phyloP scores from a whole-genome alignment of 2,797 vertebrate genomes.

The Bucorvus abyssinicus region DNA sequence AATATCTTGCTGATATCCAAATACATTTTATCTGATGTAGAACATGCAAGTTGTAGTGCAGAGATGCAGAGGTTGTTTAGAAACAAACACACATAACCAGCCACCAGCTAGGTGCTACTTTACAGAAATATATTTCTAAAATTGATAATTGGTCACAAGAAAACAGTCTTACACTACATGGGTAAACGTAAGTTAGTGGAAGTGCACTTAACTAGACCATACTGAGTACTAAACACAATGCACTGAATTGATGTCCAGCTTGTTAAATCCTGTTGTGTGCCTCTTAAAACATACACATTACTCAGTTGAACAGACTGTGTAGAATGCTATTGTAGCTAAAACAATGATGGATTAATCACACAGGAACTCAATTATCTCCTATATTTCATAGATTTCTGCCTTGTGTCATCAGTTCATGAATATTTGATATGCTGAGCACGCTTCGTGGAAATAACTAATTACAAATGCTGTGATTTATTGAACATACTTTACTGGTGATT shows the following conservation, averaged over 20 bases:
- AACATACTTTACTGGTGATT: conserved; percentile 68
- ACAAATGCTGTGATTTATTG: conserved; percentile 73
- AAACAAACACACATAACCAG: accelerated
- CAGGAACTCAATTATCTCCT: conserved; percentile 53
- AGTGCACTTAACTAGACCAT: neutral
- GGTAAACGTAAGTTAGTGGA: neutral
- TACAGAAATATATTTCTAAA: neutral
- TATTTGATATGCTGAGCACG: conserved; percentile 75
- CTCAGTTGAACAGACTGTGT: neutral
- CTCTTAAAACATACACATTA: conserved; percentile 25
- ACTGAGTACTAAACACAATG: neutral
- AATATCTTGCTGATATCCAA: neutral
- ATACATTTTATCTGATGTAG: neutral
- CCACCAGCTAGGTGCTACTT: neutral
- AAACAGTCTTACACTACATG: neutral
- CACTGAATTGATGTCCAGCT: conserved; percentile 41
- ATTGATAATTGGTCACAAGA: neutral
- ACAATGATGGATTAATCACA: conserved; percentile 59
- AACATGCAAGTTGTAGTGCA: neutral
- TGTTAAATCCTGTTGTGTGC: conserved; percentile 4
- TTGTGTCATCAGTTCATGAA: conserved; percentile 75
- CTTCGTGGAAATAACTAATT: conserved; percentile 79
- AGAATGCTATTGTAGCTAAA: conserved; percentile 17
- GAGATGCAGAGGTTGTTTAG: neutral
- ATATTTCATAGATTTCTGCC: conserved; percentile 66